A percentile compares a stretch with the other conserved stretches of the same genome.
Conservation (phyloP, 1,140 invertebrate genomes). For the Zaprionus africanus region DNA sequence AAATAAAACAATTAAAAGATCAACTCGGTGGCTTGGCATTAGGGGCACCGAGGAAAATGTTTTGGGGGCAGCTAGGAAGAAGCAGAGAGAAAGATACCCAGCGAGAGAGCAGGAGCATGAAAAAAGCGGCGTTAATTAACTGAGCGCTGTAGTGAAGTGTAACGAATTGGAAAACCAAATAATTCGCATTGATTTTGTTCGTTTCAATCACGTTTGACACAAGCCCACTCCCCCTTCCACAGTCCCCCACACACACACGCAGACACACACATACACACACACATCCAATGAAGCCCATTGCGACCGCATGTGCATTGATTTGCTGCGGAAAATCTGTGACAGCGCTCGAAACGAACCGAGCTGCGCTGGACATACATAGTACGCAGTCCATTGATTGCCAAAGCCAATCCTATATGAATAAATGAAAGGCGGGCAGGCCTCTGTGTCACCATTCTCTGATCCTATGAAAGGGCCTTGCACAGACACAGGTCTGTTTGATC, state of each 20-base stretch:
- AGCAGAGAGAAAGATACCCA: background rate
- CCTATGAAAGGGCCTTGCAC: slow-evolving; percentile 19
- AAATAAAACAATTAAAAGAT: slow-evolving; percentile 66
- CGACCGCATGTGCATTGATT: slow-evolving; percentile 74
- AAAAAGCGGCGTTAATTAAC: slow-evolving; percentile 67
- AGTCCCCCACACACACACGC: background rate
- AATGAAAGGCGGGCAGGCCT: slow-evolving; percentile 61
- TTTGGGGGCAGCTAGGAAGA: background rate
- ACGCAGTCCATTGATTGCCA: slow-evolving; percentile 74
- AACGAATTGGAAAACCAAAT: slow-evolving; percentile 83
- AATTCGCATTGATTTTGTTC: slow-evolving; percentile 80
- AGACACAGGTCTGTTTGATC: slow-evolving; percentile 32
- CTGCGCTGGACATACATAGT: slow-evolving; percentile 23
- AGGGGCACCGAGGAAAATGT: slow-evolving; percentile 1
- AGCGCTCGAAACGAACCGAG: slow-evolving; percentile 38
- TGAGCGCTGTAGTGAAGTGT: slow-evolving; percentile 62
- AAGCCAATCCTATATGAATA: slow-evolving; percentile 81
- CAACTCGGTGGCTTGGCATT: slow-evolving; percentile 24
- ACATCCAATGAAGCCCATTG: slow-evolving; percentile 22
- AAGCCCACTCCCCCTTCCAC: slow-evolving; percentile 13
- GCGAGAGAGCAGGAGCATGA: background rate
- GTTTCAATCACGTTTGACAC: slow-evolving; percentile 58
- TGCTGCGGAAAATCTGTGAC: slow-evolving; percentile 63
- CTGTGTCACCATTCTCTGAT: slow-evolving; percentile 37
- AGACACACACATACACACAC: slow-evolving; percentile 8